phyloP scores from a whole-genome alignment of 2,888 invertebrate species.

The Hyles lineata region DNA sequence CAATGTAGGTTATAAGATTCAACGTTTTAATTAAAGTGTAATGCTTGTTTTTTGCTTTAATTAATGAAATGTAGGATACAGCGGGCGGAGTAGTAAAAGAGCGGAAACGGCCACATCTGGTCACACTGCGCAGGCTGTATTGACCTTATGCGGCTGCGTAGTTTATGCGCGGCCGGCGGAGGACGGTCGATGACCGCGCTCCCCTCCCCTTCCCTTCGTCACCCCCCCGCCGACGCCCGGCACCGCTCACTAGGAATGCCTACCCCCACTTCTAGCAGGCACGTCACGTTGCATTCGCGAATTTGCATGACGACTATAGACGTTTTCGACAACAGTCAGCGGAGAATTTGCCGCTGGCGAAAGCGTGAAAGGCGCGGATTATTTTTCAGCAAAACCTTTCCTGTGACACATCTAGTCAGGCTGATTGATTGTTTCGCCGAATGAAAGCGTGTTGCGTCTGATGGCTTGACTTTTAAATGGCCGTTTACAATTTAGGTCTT shows the following conservation, averaged over 20 bases:
- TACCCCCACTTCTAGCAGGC: slow-evolving; percentile 24
- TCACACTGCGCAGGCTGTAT: slow-evolving; percentile 49
- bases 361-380: slow-evolving; percentile 55
- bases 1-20: slow-evolving; percentile 12
- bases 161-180: slow-evolving; percentile 78
- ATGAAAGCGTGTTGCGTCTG: neutral
- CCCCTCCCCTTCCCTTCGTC: slow-evolving; percentile 62
- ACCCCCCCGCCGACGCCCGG: slow-evolving; percentile 63
- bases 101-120: slow-evolving; percentile 28
- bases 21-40: slow-evolving; percentile 15
- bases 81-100: slow-evolving; percentile 40
- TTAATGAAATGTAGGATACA: slow-evolving; percentile 25
- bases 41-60: slow-evolving; percentile 23
- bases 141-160: slow-evolving; percentile 83
- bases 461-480: neutral
- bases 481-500: neutral
- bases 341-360: slow-evolving; percentile 70
- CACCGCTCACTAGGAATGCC: slow-evolving; percentile 33
- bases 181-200: slow-evolving; percentile 83
- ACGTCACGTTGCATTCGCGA: slow-evolving; percentile 30
- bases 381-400: slow-evolving; percentile 42
- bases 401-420: slow-evolving; percentile 10
- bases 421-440: slow-evolving; percentile 4
- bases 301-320: slow-evolving; percentile 28
- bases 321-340: slow-evolving; percentile 35